Evolutionary conservation across 1,140 invertebrate species (phyloP).

Genomic region (Amphibalanus amphitrite): DNA sequence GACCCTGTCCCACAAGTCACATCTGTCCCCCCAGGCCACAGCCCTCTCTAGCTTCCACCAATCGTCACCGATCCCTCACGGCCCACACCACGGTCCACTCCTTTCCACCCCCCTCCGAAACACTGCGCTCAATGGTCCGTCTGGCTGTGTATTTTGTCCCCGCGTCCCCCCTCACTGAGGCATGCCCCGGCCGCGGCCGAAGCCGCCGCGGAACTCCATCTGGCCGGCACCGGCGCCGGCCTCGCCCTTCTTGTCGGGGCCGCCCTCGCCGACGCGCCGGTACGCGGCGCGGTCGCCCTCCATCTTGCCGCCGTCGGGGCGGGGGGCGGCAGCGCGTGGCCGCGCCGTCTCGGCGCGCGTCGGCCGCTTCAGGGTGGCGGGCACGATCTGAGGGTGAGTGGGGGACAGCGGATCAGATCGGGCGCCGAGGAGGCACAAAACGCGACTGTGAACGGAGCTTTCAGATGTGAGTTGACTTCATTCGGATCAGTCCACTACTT

Average conservation of each 20-base stretch:
- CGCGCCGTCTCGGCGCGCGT: conserved; percentile 53
- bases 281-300: conserved; percentile 59
- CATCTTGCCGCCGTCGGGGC: conserved; percentile 37
- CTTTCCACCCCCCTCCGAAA: too few species aligned
- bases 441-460: background rate
- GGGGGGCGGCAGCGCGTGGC: conserved; percentile 31
- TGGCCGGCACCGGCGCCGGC: conserved; percentile 75
- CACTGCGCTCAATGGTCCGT: too few species aligned
- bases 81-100: too few species aligned
- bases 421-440: background rate
- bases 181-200: conserved; percentile 5
- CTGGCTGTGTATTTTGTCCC: background rate
- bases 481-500: conserved; percentile 4
- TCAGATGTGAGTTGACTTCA: conserved; percentile 3
- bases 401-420: conserved; percentile 10
- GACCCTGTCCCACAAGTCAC: too few species aligned
- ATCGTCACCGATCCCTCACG: too few species aligned
- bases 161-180: conserved; percentile 6
- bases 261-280: conserved; percentile 51
- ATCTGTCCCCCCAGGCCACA: too few species aligned
- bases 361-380: conserved; percentile 79
- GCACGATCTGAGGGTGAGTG: conserved; percentile 59
- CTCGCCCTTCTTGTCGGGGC: conserved; percentile 78
- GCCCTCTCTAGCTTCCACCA: too few species aligned
- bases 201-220: conserved; percentile 49